A percentile compares a stretch with the other conserved stretches of the same genome.
Evolutionary conservation across 2,888 invertebrate genomes (phyloP).

Genomic region (Trachelus stipa): DNA sequence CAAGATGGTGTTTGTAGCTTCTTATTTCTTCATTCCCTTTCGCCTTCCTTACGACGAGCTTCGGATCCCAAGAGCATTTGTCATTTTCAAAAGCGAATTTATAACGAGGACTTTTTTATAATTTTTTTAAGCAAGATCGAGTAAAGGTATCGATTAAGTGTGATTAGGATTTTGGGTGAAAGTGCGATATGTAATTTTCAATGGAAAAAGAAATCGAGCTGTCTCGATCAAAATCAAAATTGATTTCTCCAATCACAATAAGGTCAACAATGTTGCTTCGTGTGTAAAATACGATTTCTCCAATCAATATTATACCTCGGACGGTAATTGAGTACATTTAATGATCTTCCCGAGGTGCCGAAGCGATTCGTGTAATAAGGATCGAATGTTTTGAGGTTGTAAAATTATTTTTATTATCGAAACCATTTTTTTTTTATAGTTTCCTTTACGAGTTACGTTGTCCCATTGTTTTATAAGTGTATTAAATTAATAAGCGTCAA

Average conservation of each 20-base stretch:
- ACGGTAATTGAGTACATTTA: background rate
- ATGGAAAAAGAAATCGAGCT: background rate
- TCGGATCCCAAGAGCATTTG: background rate
- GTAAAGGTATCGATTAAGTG: background rate
- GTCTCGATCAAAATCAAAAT: background rate
- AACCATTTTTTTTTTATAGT: background rate
- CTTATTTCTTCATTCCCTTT: background rate
- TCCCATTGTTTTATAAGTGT: background rate
- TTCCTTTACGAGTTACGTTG: background rate
- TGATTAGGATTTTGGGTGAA: background rate
- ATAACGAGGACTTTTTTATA: background rate
- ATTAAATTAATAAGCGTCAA: background rate
- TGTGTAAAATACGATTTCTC: background rate
- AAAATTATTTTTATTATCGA: background rate
- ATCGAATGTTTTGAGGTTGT: background rate
- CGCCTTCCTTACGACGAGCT: background rate
- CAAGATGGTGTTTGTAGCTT: background rate
- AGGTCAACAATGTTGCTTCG: background rate
- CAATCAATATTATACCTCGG: background rate
- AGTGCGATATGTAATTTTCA: background rate
- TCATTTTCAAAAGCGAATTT: background rate
- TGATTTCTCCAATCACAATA: background rate
- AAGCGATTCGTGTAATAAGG: background rate
- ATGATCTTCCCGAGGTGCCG: background rate
- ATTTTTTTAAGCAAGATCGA: background rate